These are phyloP conservation scores for Pandion haliaetus DNA, from an alignment of 2,113 vertebrate species.

Conservation along the genomic window DNA sequence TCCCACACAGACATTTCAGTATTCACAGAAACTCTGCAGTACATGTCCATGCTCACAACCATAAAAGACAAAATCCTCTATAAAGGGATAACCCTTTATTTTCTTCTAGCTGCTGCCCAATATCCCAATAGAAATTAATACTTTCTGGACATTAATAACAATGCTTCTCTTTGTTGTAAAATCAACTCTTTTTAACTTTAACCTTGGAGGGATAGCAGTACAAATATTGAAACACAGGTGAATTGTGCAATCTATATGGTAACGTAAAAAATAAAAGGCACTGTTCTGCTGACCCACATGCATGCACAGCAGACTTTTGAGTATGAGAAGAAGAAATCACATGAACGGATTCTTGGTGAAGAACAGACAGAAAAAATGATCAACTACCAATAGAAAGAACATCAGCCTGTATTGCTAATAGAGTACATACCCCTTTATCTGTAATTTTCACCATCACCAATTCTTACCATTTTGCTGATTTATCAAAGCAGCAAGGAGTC, in stretches of 20 bases:
- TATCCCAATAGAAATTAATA: background rate
- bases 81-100: background rate
- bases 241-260: background rate
- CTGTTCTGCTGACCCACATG: background rate
- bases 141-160: background rate
- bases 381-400: background rate
- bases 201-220: background rate
- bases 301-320: background rate
- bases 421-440: background rate
- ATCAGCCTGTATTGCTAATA: background rate
- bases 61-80: background rate
- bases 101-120: background rate
- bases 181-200: background rate
- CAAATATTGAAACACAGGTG: background rate
- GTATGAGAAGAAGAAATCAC: background rate
- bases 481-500: background rate
- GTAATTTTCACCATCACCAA: background rate
- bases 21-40: background rate
- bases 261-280: background rate
- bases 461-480: background rate
- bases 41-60: background rate
- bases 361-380: background rate
- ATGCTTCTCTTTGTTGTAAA: background rate
- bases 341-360: background rate
- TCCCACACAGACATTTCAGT: background rate